These are phyloP conservation scores for Tiliacea citrago DNA, from an alignment of 2,888 invertebrate species.

Conservation along the genomic window DNA sequence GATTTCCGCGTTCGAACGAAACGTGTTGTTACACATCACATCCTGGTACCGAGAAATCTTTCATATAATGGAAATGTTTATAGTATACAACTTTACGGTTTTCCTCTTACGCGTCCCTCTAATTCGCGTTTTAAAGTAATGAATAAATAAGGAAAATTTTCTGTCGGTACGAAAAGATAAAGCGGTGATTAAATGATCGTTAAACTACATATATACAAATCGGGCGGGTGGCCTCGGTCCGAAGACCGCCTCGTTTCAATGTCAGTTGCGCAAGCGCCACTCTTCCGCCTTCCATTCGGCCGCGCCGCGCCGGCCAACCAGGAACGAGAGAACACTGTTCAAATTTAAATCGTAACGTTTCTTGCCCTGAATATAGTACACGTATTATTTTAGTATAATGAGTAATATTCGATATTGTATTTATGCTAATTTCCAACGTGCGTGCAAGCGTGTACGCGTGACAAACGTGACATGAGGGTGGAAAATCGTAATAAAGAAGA, in stretches of 20 bases:
- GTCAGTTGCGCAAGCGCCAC: constrained; percentile 89
- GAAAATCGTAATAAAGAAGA: constrained; percentile 45
- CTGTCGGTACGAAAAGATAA: constrained; percentile 60
- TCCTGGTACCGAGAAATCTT: constrained; percentile 79
- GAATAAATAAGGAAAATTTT: constrained; percentile 69
- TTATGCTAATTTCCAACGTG: constrained; percentile 49
- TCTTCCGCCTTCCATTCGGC: constrained; percentile 85
- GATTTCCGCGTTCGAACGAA: constrained; percentile 71
- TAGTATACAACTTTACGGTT: constrained; percentile 66
- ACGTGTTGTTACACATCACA: constrained; percentile 72
- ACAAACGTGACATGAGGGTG: constrained; percentile 49
- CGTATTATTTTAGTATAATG: constrained; percentile 54
- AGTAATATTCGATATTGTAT: constrained; percentile 38
- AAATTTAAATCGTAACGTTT: constrained; percentile 82
- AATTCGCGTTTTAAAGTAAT: constrained; percentile 40
- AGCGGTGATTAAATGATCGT: constrained; percentile 77
- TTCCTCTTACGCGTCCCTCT: constrained; percentile 74
- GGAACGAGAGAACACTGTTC: constrained; percentile 79
- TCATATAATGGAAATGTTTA: constrained; percentile 69
- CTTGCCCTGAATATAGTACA: constrained; percentile 63
- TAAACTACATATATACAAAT: constrained; percentile 79
- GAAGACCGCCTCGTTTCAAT: constrained; percentile 86
- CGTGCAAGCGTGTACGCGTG: constrained; percentile 36
- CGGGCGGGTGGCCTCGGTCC: constrained; percentile 86
- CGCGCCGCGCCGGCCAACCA: constrained; percentile 78